Evolutionary conservation across 2,888 invertebrate species (phyloP).

Genomic region (Sceliomorpha sp.): DNA sequence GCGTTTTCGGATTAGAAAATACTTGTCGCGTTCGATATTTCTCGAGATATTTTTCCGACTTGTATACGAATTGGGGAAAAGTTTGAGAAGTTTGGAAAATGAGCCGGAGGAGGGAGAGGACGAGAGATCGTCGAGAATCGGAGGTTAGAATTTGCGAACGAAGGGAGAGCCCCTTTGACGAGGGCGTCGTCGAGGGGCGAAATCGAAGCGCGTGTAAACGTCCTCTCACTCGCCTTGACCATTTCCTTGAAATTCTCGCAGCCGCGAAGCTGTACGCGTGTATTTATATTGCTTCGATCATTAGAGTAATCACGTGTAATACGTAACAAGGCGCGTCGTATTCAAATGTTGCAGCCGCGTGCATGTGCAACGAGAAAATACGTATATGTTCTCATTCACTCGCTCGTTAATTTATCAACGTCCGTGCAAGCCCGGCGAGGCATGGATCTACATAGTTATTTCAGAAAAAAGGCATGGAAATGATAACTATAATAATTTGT

Average conservation of each 20-base stretch:
- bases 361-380: conserved; percentile 52
- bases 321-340: conserved; percentile 49
- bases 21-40: no score
- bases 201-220: conserved; percentile 16
- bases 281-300: conserved; percentile 54
- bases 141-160: no score
- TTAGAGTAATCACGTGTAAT: conserved; percentile 49
- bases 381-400: conserved; percentile 44
- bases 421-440: conserved; percentile 32
- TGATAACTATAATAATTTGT: conserved; percentile 53
- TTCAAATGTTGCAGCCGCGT: conserved; percentile 44
- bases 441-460: conserved; percentile 33
- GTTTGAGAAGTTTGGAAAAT: no score
- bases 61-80: no score
- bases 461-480: conserved; percentile 23
- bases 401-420: conserved; percentile 53
- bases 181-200: conserved; percentile 2
- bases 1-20: no score
- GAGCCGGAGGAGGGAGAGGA: no score
- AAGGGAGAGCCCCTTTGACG: no score
- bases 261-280: conserved; percentile 36
- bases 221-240: conserved; percentile 40
- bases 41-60: no score
- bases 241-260: conserved; percentile 51
- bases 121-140: no score